These are phyloP conservation scores for Acrocephalus scirpaceus DNA, from an alignment of 2,797 vertebrate genomes.

Conservation along the genomic window DNA sequence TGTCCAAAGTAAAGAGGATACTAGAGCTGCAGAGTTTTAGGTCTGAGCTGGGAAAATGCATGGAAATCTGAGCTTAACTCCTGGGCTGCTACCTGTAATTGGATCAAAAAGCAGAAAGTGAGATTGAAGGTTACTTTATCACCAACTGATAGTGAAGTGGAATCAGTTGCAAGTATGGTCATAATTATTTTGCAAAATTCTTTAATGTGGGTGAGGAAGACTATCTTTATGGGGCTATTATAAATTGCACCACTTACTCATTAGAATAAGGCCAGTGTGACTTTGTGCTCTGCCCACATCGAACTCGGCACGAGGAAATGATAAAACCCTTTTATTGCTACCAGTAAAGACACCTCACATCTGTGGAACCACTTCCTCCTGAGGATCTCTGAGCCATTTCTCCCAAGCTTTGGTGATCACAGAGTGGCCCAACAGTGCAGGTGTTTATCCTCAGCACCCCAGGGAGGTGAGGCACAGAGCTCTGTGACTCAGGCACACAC, in stretches of 20 bases:
- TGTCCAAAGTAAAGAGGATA: not conserved
- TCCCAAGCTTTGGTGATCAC: not conserved
- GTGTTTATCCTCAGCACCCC: not conserved
- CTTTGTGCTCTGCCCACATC: not conserved
- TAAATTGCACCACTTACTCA: not conserved
- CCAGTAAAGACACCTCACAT: constrained; percentile 24
- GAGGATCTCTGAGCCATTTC: not conserved
- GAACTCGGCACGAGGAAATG: not conserved
- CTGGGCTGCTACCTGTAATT: not conserved
- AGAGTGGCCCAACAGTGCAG: not conserved
- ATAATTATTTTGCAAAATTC: not conserved
- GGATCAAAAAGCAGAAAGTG: not conserved
- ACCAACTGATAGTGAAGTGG: not conserved
- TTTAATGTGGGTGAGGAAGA: not conserved
- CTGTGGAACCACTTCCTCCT: constrained; percentile 11
- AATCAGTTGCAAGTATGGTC: not conserved
- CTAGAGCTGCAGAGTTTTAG: not conserved
- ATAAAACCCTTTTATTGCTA: not conserved
- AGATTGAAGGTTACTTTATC: constrained; percentile 12
- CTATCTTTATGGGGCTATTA: constrained; percentile 31
- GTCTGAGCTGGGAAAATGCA: not conserved
- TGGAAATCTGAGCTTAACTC: not conserved
- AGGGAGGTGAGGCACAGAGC: not conserved
- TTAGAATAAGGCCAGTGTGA: not conserved
- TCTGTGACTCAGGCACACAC: constrained; percentile 7